Conservation (phyloP, 2,888 invertebrate species). For the Muschampia plurimacula region DNA sequence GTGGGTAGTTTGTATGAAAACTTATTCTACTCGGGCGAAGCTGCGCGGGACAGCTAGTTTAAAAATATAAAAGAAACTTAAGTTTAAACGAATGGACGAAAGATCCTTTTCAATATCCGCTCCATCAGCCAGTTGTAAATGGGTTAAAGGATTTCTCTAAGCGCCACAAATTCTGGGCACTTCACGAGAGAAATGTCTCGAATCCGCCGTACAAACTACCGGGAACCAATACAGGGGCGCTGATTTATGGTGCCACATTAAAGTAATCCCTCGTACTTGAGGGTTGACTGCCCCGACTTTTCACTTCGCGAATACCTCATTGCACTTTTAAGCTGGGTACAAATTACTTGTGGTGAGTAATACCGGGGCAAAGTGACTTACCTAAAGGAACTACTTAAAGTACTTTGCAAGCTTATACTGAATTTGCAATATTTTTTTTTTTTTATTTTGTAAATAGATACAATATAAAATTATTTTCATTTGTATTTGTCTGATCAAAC, state of each 20-base stretch:
- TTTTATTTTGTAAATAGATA: too few relatives aligned
- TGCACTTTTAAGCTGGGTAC: background rate
- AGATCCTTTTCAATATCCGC: conserved; percentile 13
- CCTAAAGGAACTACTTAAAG: too few relatives aligned
- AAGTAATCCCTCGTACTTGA: conserved; percentile 29
- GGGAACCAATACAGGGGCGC: conserved; percentile 32
- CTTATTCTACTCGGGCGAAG: too few relatives aligned
- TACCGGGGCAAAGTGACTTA: too few relatives aligned
- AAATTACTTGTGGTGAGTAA: background rate
- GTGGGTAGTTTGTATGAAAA: too few relatives aligned
- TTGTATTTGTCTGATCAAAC: too few relatives aligned
- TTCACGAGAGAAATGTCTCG: conserved; percentile 32
- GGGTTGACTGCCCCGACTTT: conserved; percentile 31
- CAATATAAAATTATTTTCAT: too few relatives aligned
- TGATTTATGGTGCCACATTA: conserved; percentile 30
- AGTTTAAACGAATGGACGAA: background rate
- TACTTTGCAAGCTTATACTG: too few relatives aligned
- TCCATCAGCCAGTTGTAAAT: conserved; percentile 12
- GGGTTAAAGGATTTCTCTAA: conserved; percentile 28
- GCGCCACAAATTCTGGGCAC: conserved; percentile 29
- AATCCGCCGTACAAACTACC: conserved; percentile 30
- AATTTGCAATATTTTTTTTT: too few relatives aligned
- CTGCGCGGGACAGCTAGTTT: background rate
- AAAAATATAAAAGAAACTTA: background rate
- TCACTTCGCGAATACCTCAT: conserved; percentile 15